phyloP scores from a whole-genome alignment of 2,888 invertebrate species.

The Aricia artaxerxes region DNA sequence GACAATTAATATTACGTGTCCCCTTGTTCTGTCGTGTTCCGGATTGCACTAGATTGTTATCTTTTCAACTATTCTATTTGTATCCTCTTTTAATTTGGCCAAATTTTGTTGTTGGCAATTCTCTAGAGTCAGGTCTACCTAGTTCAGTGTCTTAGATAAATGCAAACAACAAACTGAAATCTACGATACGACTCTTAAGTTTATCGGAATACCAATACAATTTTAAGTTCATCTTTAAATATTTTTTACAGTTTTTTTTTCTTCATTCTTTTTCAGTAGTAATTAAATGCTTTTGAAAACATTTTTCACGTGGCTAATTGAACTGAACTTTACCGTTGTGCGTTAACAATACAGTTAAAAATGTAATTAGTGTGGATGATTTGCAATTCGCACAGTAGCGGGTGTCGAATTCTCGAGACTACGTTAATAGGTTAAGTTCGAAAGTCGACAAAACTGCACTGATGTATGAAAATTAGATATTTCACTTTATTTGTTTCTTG shows the following conservation, averaged over 20 bases:
- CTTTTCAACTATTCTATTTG: background rate
- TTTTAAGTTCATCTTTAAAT: too few relatives aligned
- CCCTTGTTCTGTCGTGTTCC: constrained; percentile 62
- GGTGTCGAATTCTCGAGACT: constrained; percentile 49
- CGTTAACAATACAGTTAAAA: constrained; percentile 42
- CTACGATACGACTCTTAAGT: too few relatives aligned
- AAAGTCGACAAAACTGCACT: constrained; percentile 50
- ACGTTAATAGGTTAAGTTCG: constrained; percentile 61
- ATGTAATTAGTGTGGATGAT: constrained; percentile 63
- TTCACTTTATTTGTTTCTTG: background rate
- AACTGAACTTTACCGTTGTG: constrained; percentile 14
- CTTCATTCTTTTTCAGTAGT: background rate
- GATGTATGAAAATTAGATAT: constrained; percentile 17
- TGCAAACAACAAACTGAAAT: too few relatives aligned
- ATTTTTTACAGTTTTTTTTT: too few relatives aligned
- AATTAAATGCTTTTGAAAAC: background rate
- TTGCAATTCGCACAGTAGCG: constrained; percentile 51
- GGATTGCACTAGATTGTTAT: constrained; percentile 44
- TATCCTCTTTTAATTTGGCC: background rate
- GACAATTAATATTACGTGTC: constrained; percentile 72
- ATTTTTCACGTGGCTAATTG: background rate
- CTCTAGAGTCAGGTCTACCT: too few relatives aligned
- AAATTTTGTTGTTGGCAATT: too few relatives aligned
- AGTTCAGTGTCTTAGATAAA: too few relatives aligned
- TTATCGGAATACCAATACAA: too few relatives aligned